Conservation (phyloP, 2,113 vertebrate genomes). For the Spilogale gracilis region DNA sequence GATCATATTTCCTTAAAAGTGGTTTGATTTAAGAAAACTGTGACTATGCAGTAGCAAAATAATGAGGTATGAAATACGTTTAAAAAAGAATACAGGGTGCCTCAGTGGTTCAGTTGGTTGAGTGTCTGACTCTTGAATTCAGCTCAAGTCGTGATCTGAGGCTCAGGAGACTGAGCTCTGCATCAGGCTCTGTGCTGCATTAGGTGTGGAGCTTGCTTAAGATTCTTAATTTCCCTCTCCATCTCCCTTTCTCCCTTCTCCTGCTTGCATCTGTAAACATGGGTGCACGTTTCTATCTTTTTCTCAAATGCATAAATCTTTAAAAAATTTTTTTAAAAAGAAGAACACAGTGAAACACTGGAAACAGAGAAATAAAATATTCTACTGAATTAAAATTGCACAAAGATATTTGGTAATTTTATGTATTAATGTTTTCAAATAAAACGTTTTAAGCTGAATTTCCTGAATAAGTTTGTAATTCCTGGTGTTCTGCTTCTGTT, state of each 20-base stretch:
- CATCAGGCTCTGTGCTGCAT: background rate
- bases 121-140: background rate
- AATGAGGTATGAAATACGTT: background rate
- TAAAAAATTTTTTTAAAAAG: background rate
- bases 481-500: background rate
- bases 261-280: background rate
- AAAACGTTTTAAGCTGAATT: slow-evolving; percentile 6
- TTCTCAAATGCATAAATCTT: background rate
- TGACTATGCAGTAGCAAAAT: background rate
- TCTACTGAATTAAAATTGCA: background rate
- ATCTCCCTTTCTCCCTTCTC: background rate
- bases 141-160: background rate
- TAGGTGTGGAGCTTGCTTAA: background rate
- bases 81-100: background rate
- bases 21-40: background rate
- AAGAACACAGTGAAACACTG: background rate
- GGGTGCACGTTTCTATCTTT: background rate
- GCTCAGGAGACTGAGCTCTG: background rate
- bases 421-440: background rate
- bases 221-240: background rate
- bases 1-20: background rate
- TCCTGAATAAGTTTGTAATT: background rate
- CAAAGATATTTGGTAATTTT: background rate
- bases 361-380: background rate
- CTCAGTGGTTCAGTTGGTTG: background rate